Evolutionary conservation across 2,888 invertebrate genomes (phyloP).

Genomic region (Timema podura): DNA sequence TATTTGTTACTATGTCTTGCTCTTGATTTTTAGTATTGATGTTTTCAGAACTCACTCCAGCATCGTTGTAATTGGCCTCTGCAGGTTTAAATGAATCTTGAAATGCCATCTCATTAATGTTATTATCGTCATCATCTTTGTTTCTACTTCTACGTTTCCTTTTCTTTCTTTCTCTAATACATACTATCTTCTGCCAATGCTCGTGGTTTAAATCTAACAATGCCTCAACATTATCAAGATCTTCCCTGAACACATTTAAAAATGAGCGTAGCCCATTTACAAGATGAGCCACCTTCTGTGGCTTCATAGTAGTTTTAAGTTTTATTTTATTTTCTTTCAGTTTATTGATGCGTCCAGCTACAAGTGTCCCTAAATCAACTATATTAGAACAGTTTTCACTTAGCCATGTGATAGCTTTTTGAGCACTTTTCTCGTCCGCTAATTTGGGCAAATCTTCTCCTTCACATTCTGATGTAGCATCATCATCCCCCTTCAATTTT

Average conservation of each 20-base stretch:
- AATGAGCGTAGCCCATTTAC: neutral
- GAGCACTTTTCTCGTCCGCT: neutral
- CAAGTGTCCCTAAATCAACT: neutral
- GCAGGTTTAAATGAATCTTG: too few relatives aligned
- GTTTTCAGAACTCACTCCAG: too few relatives aligned
- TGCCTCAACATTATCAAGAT: neutral
- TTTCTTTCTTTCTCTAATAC: too few relatives aligned
- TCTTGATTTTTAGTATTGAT: too few relatives aligned
- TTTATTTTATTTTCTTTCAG: constrained; percentile 4
- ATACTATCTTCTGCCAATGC: neutral
- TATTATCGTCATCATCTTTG: too few relatives aligned
- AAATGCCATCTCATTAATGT: too few relatives aligned
- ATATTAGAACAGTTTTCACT: neutral
- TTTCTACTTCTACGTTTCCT: too few relatives aligned
- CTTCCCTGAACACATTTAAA: neutral
- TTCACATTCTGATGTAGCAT: too few relatives aligned
- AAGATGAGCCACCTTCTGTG: constrained; percentile 5
- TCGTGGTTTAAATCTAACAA: constrained; percentile 2
- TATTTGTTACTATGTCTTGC: too few relatives aligned
- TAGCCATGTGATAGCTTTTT: neutral
- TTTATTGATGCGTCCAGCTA: neutral
- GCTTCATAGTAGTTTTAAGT: neutral
- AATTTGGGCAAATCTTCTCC: too few relatives aligned
- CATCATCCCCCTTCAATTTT: too few relatives aligned
- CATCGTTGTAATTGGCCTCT: too few relatives aligned